These are phyloP conservation scores for Ochropacha duplaris DNA, from an alignment of 2,888 invertebrate genomes.

Conservation along the genomic window DNA sequence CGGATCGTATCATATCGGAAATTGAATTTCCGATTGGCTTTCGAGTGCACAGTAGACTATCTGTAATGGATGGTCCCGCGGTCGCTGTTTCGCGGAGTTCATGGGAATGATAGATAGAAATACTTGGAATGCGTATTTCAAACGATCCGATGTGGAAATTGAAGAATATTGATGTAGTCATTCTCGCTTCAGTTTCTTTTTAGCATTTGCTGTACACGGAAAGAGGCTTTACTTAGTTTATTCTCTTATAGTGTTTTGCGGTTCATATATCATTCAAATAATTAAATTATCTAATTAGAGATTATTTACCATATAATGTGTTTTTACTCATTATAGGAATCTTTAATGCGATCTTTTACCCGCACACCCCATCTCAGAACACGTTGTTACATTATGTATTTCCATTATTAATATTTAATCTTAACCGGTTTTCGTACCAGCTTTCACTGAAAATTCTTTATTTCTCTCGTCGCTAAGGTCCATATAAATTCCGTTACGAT, in stretches of 20 bases:
- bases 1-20: slow-evolving; percentile 75
- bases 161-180: slow-evolving; percentile 47
- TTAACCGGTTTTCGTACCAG: background rate
- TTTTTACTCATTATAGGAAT: too few species aligned
- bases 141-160: slow-evolving; percentile 43
- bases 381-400: background rate
- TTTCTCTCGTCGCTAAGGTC: slow-evolving; percentile 4
- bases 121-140: slow-evolving; percentile 37
- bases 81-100: slow-evolving; percentile 50
- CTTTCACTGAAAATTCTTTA: background rate
- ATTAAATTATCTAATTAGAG: too few species aligned
- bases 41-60: slow-evolving; percentile 51
- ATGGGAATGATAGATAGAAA: slow-evolving; percentile 59
- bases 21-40: slow-evolving; percentile 78
- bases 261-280: background rate
- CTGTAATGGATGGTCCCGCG: slow-evolving; percentile 58
- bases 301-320: too few species aligned
- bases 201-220: slow-evolving; percentile 23
- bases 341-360: too few species aligned
- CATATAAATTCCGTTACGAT: slow-evolving; percentile 18
- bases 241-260: too few species aligned
- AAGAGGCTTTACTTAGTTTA: too few species aligned
- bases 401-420: background rate
- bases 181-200: slow-evolving; percentile 28
- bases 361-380: background rate